Evolutionary conservation across 1,140 invertebrate species (phyloP), one percentile per base, ranked within the genome.

Genomic region (Amyelois transitella): DNA sequence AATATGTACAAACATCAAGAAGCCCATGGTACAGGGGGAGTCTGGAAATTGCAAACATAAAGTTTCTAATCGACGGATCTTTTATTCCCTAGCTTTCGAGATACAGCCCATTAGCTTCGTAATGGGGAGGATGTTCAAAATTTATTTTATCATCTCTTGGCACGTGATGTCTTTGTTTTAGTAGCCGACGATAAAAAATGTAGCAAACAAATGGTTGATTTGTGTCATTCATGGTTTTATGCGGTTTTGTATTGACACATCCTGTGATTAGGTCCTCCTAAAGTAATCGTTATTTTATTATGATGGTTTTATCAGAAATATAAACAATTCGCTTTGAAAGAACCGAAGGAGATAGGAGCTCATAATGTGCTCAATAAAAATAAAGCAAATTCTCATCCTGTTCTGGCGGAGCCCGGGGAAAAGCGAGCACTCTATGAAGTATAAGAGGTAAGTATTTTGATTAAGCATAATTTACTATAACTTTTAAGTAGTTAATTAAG

Each of bases 51-150:
- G 78, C 78, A 84, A 84, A 81, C 83, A 86, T 84, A 86, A 83
- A 86, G 72, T 86, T 86, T 84, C 78, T 84, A 85, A 86, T 86
- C 81, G 81, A 81, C 81, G 77, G 73, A 86, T 85, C 80, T 85
- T 83, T 85, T 84, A 83, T 84, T 85, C 77, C 76, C 77, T 68
- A 82, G 79, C 78, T 76, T 71, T 77, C 66, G 69, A 82, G 81
- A 84, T 80, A 80, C 83, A 80, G 77, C 81, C 81, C 83, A 86
- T 86, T 86, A 86, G 81, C 83, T 77, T 66, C 72, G 83, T 83
- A 84, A 86, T 83, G 81, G 83, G 71, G 32, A 38, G 81, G 77
- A 81, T 81, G 81, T 80, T 83, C 76, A 69, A 77, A 86, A 83
- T 86, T 85, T 86, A 85, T 86, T 86, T 86, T 85, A 86, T 83